Evolutionary conservation across 2,113 vertebrate species (phyloP).

Genomic region (Eublepharis macularius): DNA sequence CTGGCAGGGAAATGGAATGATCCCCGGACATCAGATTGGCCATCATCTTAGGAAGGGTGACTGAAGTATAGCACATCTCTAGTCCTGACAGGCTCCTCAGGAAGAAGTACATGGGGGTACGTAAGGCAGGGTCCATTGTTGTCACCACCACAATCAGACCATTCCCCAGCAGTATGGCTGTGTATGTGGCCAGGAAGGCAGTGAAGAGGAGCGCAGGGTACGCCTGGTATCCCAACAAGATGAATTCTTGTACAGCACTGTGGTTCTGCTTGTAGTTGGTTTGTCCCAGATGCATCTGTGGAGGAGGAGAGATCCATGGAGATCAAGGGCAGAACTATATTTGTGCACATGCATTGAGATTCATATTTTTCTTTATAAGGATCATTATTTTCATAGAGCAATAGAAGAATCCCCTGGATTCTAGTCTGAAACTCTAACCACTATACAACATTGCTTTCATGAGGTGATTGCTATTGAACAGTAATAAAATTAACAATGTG

Average conservation of each 20-base stretch:
- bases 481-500: too few species aligned
- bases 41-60: conserved; percentile 63
- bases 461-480: too few species aligned
- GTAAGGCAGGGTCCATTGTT: conserved; percentile 17
- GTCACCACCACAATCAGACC: conserved; percentile 53
- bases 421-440: too few species aligned
- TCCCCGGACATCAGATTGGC: conserved; percentile 48
- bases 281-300: not conserved
- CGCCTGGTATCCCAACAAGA: conserved; percentile 53
- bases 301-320: not conserved
- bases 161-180: conserved; percentile 51
- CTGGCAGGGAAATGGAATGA: conserved; percentile 48
- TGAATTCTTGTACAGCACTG: conserved; percentile 34
- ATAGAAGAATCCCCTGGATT: too few species aligned
- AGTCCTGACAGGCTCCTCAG: conserved; percentile 58
- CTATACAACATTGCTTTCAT: too few species aligned
- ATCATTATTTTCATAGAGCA: too few species aligned
- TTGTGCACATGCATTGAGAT: too few species aligned
- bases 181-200: conserved; percentile 46
- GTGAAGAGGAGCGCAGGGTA: conserved; percentile 46
- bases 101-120: conserved; percentile 62
- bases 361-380: too few species aligned
- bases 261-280: not conserved
- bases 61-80: conserved; percentile 58
- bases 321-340: too few species aligned